Evolutionary conservation across 2,797 vertebrate genomes (phyloP).

Genomic region (Alectoris magna): DNA sequence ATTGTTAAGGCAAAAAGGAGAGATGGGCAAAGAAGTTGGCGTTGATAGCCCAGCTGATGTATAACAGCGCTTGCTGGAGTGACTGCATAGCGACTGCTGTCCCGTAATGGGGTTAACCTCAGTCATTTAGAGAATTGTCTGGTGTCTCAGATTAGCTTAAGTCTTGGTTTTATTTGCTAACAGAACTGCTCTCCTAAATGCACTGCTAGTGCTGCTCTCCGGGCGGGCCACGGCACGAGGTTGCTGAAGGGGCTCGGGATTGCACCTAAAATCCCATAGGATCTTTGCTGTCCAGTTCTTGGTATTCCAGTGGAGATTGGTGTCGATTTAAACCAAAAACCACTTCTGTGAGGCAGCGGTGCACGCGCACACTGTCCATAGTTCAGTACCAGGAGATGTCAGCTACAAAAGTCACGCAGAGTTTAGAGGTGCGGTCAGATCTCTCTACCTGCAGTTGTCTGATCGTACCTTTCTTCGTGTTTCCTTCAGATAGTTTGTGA

Average conservation of each 20-base stretch:
- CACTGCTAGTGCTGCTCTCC: neutral
- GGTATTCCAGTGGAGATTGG: neutral
- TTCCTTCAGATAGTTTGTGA: constrained; percentile 28
- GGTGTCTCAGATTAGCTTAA: neutral
- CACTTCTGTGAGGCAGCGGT: neutral
- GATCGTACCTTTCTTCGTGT: neutral
- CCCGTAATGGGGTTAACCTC: neutral
- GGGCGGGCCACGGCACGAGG: neutral
- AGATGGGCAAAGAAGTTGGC: neutral
- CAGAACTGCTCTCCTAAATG: neutral
- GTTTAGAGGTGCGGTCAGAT: neutral
- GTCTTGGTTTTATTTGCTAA: neutral
- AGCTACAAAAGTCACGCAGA: neutral
- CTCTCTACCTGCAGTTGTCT: neutral
- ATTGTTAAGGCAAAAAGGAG: neutral
- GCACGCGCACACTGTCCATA: neutral
- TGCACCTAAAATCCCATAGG: neutral
- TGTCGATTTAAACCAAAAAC: neutral
- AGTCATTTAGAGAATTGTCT: neutral
- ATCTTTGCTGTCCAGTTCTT: neutral
- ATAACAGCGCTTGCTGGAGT: neutral
- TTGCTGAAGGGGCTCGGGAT: neutral
- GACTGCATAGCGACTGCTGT: neutral
- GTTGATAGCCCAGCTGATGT: neutral
- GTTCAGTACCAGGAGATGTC: neutral